These are phyloP conservation scores for Indicator maculatus DNA, from an alignment of 2,113 vertebrate genomes.

Conservation along the genomic window DNA sequence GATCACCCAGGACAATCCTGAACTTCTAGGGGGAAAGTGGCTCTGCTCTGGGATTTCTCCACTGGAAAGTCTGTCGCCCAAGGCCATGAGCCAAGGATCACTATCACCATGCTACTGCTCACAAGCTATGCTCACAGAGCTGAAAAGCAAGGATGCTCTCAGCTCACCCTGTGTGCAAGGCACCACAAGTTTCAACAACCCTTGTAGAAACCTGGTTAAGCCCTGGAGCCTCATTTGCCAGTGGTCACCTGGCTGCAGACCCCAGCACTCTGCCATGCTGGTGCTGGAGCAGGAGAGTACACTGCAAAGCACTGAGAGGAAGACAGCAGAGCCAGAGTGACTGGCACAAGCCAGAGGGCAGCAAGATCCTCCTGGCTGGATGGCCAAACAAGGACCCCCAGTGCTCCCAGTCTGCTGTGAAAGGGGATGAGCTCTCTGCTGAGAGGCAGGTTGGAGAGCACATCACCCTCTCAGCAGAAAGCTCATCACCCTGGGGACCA, in stretches of 20 bases:
- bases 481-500: background rate
- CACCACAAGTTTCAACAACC: background rate
- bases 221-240: background rate
- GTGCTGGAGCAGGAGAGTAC: background rate
- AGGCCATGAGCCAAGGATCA: background rate
- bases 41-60: background rate
- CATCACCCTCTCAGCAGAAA: background rate
- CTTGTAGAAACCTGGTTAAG: background rate
- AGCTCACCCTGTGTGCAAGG: background rate
- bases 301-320: fast-evolving
- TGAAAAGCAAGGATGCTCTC: background rate
- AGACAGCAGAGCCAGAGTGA: background rate
- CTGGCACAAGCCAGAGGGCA: background rate
- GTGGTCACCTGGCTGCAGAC: background rate
- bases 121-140: background rate
- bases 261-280: background rate
- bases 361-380: background rate
- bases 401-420: background rate
- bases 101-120: background rate
- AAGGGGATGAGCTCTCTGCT: background rate
- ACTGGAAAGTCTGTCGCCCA: background rate
- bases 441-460: too few species aligned
- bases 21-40: background rate
- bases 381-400: background rate
- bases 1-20: background rate